Conservation (phyloP, 1,140 invertebrate species). For the Lucilia sericata region DNA sequence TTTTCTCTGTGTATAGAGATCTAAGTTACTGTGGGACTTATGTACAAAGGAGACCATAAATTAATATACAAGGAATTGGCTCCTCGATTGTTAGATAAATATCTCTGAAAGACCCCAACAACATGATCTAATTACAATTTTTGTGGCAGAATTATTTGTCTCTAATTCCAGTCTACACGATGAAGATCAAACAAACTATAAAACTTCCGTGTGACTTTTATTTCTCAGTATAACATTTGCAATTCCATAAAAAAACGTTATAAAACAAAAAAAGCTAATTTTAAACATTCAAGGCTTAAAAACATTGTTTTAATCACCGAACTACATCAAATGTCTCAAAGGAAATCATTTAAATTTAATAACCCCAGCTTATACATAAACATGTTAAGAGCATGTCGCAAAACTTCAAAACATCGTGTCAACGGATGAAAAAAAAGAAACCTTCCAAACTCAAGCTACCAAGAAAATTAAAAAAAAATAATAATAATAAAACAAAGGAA, state of each 20-base stretch:
- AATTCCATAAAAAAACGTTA: not conserved
- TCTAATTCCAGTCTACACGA: too few relatives aligned
- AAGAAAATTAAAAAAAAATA: not conserved
- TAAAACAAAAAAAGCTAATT: not conserved
- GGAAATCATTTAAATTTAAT: conserved; percentile 27
- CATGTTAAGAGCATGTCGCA: conserved; percentile 25
- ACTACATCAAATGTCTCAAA: conserved; percentile 11
- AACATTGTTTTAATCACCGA: conserved; percentile 11
- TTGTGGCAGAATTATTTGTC: too few relatives aligned
- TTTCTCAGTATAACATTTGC: too few relatives aligned
- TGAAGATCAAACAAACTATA: too few relatives aligned
- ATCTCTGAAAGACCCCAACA: too few relatives aligned
- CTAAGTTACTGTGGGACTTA: too few relatives aligned
- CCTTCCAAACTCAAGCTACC: not conserved
- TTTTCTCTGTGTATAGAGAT: too few relatives aligned
- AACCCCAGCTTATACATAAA: conserved; percentile 23
- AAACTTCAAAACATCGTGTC: conserved; percentile 26
- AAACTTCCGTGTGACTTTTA: too few relatives aligned
- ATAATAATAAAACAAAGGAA: not conserved
- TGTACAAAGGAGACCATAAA: too few relatives aligned
- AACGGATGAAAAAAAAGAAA: not conserved
- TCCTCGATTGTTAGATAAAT: too few relatives aligned
- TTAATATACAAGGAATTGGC: too few relatives aligned
- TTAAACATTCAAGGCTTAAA: not conserved
- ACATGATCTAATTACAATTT: too few relatives aligned